phyloP scores from a whole-genome alignment of 2,113 vertebrate genomes.

The Ceuthmochares aereus region DNA sequence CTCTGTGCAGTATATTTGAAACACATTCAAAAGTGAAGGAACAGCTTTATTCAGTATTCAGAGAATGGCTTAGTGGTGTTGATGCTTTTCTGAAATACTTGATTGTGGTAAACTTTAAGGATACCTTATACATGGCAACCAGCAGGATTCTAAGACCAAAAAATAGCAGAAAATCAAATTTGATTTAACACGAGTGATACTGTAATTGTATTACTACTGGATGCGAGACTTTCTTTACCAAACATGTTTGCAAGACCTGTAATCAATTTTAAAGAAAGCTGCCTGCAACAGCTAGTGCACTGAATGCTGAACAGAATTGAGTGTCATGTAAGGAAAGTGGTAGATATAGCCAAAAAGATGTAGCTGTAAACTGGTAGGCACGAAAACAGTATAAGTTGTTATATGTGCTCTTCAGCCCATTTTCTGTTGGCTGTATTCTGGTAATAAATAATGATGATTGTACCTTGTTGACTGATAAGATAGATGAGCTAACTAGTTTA shows the following conservation, averaged over 20 bases:
- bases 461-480: not conserved
- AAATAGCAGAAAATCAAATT: not conserved
- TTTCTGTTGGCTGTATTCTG: not conserved
- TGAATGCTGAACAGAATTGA: not conserved
- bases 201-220: not conserved
- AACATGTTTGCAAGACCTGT: not conserved
- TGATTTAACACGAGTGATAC: not conserved
- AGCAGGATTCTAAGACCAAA: not conserved
- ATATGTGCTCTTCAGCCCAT: not conserved
- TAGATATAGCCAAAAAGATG: not conserved
- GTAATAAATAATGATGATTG: not conserved
- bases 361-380: not conserved
- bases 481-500: not conserved
- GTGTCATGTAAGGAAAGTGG: not conserved
- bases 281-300: not conserved
- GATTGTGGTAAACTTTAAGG: not conserved
- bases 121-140: not conserved
- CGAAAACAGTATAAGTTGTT: not conserved
- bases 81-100: not conserved
- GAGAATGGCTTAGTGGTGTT: not conserved
- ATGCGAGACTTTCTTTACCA: not conserved
- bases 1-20: not conserved
- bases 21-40: not conserved
- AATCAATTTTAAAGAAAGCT: not conserved
- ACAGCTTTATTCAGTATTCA: not conserved